Evolutionary conservation across 1,140 invertebrate genomes (phyloP).

Genomic region (Drosophila miranda): DNA sequence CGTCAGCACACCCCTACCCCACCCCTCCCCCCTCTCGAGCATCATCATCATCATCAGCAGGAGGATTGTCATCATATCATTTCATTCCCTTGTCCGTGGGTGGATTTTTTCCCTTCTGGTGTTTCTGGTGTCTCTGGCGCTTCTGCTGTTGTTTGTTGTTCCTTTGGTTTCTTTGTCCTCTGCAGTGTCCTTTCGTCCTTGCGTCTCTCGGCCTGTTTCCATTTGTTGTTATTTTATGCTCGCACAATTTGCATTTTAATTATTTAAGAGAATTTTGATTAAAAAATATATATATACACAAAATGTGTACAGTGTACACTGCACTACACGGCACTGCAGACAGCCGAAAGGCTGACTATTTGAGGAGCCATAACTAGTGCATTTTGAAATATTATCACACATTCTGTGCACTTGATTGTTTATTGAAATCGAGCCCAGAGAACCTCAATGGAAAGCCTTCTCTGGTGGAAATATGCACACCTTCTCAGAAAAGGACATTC

Average conservation of each 20-base stretch:
- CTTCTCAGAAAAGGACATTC: slow-evolving; percentile 5
- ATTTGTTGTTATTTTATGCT: slow-evolving; percentile 67
- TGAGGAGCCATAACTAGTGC: no score
- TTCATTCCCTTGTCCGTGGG: slow-evolving; percentile 42
- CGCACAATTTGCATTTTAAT: slow-evolving; percentile 81
- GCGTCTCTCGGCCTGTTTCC: slow-evolving; percentile 43
- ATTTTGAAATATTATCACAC: neutral
- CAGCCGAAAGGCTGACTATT: no score
- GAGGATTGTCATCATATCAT: slow-evolving; percentile 52
- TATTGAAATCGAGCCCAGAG: no score
- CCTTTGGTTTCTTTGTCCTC: slow-evolving; percentile 47
- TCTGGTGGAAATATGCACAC: no score
- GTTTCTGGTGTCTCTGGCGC: slow-evolving; percentile 14
- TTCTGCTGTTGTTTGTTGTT: slow-evolving; percentile 47
- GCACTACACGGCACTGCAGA: no score
- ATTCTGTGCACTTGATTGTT: no score
- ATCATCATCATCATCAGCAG: slow-evolving; percentile 39
- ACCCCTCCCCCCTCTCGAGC: slow-evolving; percentile 9
- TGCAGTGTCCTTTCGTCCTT: slow-evolving; percentile 16
- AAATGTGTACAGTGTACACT: slow-evolving; percentile 1
- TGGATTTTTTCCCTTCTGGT: slow-evolving; percentile 36
- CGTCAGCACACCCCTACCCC: slow-evolving; percentile 14
- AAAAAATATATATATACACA: slow-evolving; percentile 58
- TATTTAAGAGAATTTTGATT: slow-evolving; percentile 82
- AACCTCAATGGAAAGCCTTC: no score